phyloP scores from a whole-genome alignment of 1,140 invertebrate species.

The Cotesia glomerata region DNA sequence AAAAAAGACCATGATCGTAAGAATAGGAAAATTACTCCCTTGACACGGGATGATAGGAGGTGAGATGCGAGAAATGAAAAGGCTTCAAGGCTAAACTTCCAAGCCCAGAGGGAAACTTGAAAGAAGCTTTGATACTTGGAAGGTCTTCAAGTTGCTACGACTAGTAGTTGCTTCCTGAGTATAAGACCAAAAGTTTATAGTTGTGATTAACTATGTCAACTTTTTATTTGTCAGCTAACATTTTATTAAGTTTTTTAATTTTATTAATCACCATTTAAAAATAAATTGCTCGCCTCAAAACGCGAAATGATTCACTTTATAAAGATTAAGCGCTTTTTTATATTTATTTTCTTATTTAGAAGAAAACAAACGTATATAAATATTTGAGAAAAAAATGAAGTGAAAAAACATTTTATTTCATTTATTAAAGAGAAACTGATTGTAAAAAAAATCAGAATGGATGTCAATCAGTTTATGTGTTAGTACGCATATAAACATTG shows the following conservation, averaged over 20 bases:
- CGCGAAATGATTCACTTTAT: too few relatives aligned
- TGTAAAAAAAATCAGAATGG: too few relatives aligned
- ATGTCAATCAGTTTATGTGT: too few relatives aligned
- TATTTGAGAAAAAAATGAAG: too few relatives aligned
- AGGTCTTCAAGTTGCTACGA: slow-evolving; percentile 27
- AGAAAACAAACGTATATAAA: too few relatives aligned
- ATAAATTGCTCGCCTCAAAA: too few relatives aligned
- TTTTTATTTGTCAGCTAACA: neutral
- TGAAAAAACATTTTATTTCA: too few relatives aligned
- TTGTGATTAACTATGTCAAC: neutral
- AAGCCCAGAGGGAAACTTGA: slow-evolving; percentile 12
- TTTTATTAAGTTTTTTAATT: neutral
- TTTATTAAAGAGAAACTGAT: too few relatives aligned
- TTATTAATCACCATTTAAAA: neutral
- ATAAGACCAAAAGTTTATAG: neutral
- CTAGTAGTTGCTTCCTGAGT: slow-evolving; percentile 8
- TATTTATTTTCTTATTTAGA: too few relatives aligned
- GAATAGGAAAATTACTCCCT: slow-evolving; percentile 22
- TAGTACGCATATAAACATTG: too few relatives aligned
- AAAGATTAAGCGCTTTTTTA: too few relatives aligned
- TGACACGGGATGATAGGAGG: slow-evolving; percentile 1
- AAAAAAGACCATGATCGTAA: neutral
- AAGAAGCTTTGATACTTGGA: slow-evolving; percentile 28
- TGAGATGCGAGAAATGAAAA: slow-evolving; percentile 1
- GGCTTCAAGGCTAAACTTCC: slow-evolving; percentile 22